Conservation (phyloP, 2,113 vertebrate genomes). For the Aldabrachelys gigantea region DNA sequence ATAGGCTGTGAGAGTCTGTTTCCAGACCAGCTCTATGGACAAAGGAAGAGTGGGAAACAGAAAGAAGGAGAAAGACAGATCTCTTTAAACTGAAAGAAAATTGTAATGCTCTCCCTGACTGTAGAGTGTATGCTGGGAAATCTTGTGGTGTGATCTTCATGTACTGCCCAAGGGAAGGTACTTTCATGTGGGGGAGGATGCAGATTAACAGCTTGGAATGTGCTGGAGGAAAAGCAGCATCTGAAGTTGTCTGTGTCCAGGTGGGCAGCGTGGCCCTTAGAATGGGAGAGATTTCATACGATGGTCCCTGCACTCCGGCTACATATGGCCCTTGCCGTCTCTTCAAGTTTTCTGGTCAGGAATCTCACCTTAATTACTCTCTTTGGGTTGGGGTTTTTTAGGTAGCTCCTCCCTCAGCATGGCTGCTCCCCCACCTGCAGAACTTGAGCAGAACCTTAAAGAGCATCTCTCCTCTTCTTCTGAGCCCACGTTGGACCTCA, state of each 20-base stretch:
- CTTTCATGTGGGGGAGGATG: not conserved
- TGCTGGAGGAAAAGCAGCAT: not conserved
- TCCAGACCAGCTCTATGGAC: not conserved
- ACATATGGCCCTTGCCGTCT: no score
- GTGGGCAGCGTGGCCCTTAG: not conserved
- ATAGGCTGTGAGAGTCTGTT: not conserved
- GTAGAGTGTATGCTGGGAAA: not conserved
- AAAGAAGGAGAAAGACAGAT: not conserved
- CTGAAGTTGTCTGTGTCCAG: not conserved
- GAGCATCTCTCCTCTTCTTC: constrained; percentile 46
- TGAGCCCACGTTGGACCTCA: constrained; percentile 65
- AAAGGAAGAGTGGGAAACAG: not conserved
- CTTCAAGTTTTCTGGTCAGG: not conserved
- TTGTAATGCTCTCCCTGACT: not conserved
- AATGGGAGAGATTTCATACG: not conserved
- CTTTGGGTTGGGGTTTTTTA: not conserved
- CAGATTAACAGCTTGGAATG: not conserved
- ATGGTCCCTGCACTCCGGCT: not conserved
- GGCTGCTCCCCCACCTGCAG: not conserved
- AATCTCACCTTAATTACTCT: not conserved
- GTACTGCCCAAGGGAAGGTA: not conserved
- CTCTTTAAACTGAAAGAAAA: not conserved
- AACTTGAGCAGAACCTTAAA: not conserved
- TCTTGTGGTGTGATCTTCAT: not conserved
- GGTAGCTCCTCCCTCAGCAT: constrained; percentile 58